Evolutionary conservation across 2,113 vertebrate genomes (phyloP).

Genomic region (Equus przewalskii): DNA sequence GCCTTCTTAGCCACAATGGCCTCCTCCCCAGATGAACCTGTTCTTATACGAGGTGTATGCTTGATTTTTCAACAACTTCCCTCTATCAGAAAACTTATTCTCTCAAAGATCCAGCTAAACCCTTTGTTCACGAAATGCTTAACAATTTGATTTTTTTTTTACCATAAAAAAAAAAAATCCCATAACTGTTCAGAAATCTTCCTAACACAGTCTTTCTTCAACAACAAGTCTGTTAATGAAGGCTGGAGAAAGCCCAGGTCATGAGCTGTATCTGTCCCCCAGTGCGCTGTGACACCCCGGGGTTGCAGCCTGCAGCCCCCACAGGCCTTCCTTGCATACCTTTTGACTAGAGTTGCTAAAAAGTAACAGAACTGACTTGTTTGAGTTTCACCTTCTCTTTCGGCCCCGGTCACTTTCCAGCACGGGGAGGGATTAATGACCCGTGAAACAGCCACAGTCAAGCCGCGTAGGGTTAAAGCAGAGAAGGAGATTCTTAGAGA

Average conservation of each 20-base stretch:
- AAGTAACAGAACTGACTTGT: neutral
- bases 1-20: rapidly evolving
- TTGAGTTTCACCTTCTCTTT: neutral
- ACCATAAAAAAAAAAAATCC: no score
- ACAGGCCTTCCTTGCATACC: neutral
- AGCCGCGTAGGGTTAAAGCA: neutral
- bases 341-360: slow-evolving; percentile 38
- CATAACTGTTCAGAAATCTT: neutral
- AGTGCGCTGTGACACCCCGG: no score
- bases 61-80: neutral
- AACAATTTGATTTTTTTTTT: neutral
- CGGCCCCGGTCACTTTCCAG: neutral
- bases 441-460: neutral
- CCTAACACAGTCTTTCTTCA: neutral
- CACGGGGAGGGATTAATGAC: neutral
- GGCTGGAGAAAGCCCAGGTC: neutral
- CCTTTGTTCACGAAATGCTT: neutral
- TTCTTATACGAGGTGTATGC: rapidly evolving
- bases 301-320: neutral
- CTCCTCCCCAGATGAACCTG: neutral
- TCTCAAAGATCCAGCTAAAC: neutral
- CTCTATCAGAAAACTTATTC: neutral
- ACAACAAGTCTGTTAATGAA: rapidly evolving
- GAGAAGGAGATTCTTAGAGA: neutral
- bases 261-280: neutral